Base-by-base conservation (phyloP, 2,888 invertebrate genomes). In the Syritta pipiens region DNA sequence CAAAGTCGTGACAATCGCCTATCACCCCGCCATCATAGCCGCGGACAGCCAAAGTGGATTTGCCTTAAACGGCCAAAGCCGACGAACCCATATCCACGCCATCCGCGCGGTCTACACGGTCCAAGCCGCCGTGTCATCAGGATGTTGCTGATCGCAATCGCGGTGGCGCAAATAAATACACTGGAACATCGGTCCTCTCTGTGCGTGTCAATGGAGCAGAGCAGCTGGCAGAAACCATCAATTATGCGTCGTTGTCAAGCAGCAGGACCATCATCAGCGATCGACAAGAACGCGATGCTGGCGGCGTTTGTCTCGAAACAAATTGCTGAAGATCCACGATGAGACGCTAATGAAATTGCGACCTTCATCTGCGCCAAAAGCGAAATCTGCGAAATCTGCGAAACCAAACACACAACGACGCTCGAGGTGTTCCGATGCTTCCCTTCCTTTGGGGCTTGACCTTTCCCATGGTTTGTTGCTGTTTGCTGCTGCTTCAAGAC, bases 371-470 rank as follows among this genome's bases (percentile, higher is more conserved):
- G 37, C 24, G 46, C 62, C 48, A 55, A 55, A 55, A 72, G 40
- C 32, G 19, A 63, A 65, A 49, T 37, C 53, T 57, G 71, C 55
- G 28, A 69, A 44, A 51, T n/a, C n/a, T n/a, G n/a, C n/a, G 48
- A 22, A 40, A 26, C 1, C n/a, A 10, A 1, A 32, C 32, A 32
- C 32, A 10, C 7, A 7, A 28, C 28, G 32, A 19, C 5, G 32
- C 49, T 46, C 51, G 57, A 67, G 62, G 62, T 62, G 55, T 49
- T 62, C 40, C 20, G 42, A 42, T 26, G 51, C 63, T 69, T 76
- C 62, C 19, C 76, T 63, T 51, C 63, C 69, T 63, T 28, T 40
- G 57, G 49, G 57, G 49, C 51, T 62, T 76, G 69, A 76, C 76
- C 76, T 76, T 69, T 63, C 35, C 46, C 60, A 69, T 62, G 26